Evolutionary conservation across 2,888 invertebrate species (phyloP).

Genomic region (Mycalesis mineus): DNA sequence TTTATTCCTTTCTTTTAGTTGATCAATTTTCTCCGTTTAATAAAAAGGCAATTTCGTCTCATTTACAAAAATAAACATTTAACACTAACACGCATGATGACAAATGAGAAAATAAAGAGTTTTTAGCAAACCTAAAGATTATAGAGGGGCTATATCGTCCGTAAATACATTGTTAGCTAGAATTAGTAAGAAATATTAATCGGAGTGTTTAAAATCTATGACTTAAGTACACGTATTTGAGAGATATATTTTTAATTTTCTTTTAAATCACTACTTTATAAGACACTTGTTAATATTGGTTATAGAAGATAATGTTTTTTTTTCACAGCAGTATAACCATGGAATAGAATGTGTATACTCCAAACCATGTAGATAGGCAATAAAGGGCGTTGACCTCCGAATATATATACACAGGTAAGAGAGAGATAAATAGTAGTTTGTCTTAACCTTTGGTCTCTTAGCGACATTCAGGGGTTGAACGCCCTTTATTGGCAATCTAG

Average conservation of each 20-base stretch:
- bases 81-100: not conserved
- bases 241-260: not conserved
- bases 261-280: not conserved
- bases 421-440: too few relatives aligned
- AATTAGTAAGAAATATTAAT: not conserved
- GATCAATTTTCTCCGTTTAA: not conserved
- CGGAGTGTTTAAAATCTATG: not conserved
- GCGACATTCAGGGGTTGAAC: too few relatives aligned
- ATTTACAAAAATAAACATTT: constrained; percentile 8
- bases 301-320: not conserved
- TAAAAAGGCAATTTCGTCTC: not conserved
- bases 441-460: too few relatives aligned
- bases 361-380: too few relatives aligned
- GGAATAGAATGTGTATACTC: too few relatives aligned
- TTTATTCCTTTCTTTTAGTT: not conserved
- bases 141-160: constrained; percentile 6
- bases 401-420: too few relatives aligned
- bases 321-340: not conserved
- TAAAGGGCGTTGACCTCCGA: too few relatives aligned
- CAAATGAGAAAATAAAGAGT: not conserved
- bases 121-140: not conserved
- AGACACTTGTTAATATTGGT: not conserved
- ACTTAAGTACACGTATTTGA: not conserved
- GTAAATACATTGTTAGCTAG: not conserved
- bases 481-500: too few relatives aligned